Conservation (phyloP, 2,888 invertebrate genomes). For the Rhorus exstirpatorius region DNA sequence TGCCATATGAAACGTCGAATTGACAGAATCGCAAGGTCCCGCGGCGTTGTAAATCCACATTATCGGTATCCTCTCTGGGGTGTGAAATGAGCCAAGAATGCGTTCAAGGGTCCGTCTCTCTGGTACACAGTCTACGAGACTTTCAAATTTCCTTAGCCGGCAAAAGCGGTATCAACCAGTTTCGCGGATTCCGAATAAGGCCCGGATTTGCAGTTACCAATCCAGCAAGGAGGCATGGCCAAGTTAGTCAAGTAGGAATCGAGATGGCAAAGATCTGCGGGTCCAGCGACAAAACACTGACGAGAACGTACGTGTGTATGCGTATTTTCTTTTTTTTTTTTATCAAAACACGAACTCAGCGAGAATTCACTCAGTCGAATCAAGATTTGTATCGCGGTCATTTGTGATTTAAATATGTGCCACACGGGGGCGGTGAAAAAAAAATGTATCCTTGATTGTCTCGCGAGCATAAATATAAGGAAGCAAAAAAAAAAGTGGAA, state of each 20-base stretch:
- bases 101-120: conserved; percentile 60
- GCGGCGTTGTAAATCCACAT: background rate
- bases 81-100: conserved; percentile 52
- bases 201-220: conserved; percentile 45
- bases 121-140: conserved; percentile 44
- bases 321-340: background rate
- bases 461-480: conserved; percentile 17
- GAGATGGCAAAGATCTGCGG: conserved; percentile 50
- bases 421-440: conserved; percentile 27
- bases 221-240: background rate
- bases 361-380: conserved; percentile 27
- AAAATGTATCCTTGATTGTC: conserved; percentile 41
- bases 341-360: conserved; percentile 12
- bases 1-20: background rate
- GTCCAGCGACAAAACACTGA: conserved; percentile 2
- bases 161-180: conserved; percentile 68
- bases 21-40: conserved; percentile 6
- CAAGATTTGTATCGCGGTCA: conserved; percentile 35
- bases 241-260: conserved; percentile 18
- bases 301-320: background rate
- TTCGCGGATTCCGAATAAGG: conserved; percentile 69
- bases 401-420: conserved; percentile 32
- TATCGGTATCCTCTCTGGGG: background rate
- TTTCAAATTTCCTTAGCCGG: conserved; percentile 75
- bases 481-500: background rate